These are phyloP conservation scores for Limnephilus lunatus DNA, from an alignment of 2,888 invertebrate genomes.

Conservation along the genomic window DNA sequence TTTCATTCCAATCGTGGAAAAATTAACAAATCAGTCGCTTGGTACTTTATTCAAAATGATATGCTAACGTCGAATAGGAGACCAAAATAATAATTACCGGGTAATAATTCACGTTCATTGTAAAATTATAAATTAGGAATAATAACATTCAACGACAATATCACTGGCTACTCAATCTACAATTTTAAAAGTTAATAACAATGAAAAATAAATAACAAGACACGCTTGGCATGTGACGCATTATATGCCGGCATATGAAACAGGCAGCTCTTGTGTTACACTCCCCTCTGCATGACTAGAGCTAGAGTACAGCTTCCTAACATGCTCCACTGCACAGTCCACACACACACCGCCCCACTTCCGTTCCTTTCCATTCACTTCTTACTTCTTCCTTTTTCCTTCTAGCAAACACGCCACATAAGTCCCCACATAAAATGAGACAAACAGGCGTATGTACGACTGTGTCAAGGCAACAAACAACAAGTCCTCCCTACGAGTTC, in stretches of 20 bases:
- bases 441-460: constrained; percentile 26
- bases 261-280: constrained; percentile 25
- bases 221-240: constrained; percentile 63
- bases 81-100: neutral
- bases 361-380: neutral
- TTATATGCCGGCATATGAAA: constrained; percentile 53
- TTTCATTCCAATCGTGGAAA: neutral
- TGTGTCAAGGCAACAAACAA: constrained; percentile 41
- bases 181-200: constrained; percentile 58
- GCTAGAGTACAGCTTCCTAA: constrained; percentile 7
- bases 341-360: neutral
- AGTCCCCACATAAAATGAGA: constrained; percentile 21
- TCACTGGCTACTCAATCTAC: constrained; percentile 55
- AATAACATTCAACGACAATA: constrained; percentile 57
- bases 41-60: constrained; percentile 11
- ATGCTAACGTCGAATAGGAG: constrained; percentile 2
- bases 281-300: constrained; percentile 36
- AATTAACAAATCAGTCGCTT: constrained; percentile 20
- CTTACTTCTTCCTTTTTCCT: too few relatives aligned
- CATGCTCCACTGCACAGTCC: neutral
- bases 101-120: constrained; percentile 16
- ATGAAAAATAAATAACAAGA: constrained; percentile 60
- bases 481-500: constrained; percentile 33
- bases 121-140: constrained; percentile 47
- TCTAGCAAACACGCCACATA: constrained; percentile 24